Base-by-base conservation (phyloP, 1,140 invertebrate genomes). In the Cyclina sinensis region DNA sequence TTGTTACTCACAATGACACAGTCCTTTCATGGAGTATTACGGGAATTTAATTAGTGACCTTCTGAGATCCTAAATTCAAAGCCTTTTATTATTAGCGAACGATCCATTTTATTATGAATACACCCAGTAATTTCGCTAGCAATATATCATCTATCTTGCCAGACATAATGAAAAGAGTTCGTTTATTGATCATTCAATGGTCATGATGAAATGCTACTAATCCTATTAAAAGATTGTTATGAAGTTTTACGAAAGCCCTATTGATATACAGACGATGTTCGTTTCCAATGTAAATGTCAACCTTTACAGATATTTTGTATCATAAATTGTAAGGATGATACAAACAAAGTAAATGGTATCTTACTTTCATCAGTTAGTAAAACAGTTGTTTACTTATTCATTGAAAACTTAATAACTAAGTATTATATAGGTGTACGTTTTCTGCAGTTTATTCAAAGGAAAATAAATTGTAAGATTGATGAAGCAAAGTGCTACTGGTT, bases 141-240 rank as follows among this genome's bases (percentile, higher is more conserved):
- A 14, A 27, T 62, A 1, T 27, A 62, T 62, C 24, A 27, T 62
- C 57, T 27, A 27, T 27, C 12, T 54, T 54, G 21, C 21, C 21
- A 7, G 57, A 62, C 65, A 35, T 70, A 37, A 70, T 35, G 65
- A 70, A n/a, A 37, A 5, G n/a, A 65, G 62, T 65, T 65, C 62
- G 35, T 1, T 70, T 70, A 70, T 70, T 39, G 65, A 70, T 70
- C 32, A 37, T 11, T 70, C 12, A 4, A 70, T 9, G 65, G 3
- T 39, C 12, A 39, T 37, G 37, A 70, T 70, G 32, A 70, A 70
- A 21, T 27, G 35, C 65, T 18, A 1, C 65, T 70, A 37, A 37
- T 37, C 65, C 1, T 70, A 70, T 70, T 37, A 37, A n/a, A 21
- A 70, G 32, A 37, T 39, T 39, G 65, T 65, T 11, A 32, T 24